These are phyloP conservation scores for Calidris pugnax DNA, from an alignment of 2,113 vertebrate genomes.

Conservation along the genomic window DNA sequence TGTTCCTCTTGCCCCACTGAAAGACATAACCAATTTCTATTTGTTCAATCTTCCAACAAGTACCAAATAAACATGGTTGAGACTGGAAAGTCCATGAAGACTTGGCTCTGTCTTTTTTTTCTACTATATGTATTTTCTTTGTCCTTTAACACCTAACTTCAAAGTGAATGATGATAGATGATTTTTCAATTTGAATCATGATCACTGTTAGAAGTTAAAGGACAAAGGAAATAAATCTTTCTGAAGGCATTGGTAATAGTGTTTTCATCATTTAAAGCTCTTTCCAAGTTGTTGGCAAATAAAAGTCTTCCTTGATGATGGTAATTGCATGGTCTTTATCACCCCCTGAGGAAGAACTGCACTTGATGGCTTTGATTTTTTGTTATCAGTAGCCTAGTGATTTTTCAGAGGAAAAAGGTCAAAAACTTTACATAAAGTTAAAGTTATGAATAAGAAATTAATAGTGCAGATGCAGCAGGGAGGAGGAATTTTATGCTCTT, in stretches of 20 bases:
- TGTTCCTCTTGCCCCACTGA: neutral
- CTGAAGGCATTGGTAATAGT: neutral
- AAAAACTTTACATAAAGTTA: neutral
- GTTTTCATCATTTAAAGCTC: conserved; percentile 29
- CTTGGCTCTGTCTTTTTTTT: neutral
- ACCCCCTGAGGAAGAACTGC: neutral
- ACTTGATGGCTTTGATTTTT: neutral
- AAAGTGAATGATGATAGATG: conserved; percentile 46
- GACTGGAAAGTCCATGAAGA: neutral
- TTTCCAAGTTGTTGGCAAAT: conserved; percentile 27
- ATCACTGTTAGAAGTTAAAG: conserved; percentile 32
- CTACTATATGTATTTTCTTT: neutral
- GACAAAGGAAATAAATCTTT: conserved; percentile 60
- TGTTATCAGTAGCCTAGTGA: neutral
- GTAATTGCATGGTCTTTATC: conserved; percentile 19
- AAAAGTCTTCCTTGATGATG: neutral
- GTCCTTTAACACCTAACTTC: conserved; percentile 21
- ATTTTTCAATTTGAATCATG: conserved; percentile 59
- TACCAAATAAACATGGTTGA: neutral
- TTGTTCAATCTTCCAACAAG: neutral
- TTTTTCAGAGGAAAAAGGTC: neutral
- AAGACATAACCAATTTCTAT: neutral
- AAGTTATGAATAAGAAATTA: neutral
- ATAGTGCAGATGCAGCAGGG: neutral
- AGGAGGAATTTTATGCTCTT: neutral